Percentiles rank a stretch among this genome's conserved stretches.
Evolutionary conservation across 2,797 vertebrate species (phyloP).

Genomic region (Ciconia nigra): DNA sequence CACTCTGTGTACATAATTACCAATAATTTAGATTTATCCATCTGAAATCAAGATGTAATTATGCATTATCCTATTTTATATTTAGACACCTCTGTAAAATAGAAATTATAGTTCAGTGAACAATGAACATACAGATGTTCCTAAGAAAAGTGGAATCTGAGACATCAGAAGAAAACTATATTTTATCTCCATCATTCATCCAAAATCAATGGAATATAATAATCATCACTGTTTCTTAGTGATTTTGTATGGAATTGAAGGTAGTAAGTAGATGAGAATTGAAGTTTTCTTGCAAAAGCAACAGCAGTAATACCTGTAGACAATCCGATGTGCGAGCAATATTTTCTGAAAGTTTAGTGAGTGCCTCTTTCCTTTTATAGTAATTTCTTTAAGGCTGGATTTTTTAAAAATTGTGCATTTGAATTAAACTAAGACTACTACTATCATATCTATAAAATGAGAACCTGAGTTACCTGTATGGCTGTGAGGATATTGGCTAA

Average conservation of each 20-base stretch:
- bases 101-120: not conserved
- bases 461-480: slow-evolving; percentile 83
- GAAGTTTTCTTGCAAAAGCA: not conserved
- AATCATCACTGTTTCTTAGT: not conserved
- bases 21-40: not conserved
- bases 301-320: not conserved
- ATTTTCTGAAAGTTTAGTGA: not conserved
- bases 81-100: not conserved
- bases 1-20: not conserved
- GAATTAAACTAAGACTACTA: not conserved
- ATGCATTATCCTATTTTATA: not conserved
- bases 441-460: not conserved
- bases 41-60: not conserved
- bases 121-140: not conserved
- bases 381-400: not conserved
- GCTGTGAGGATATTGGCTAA: slow-evolving; percentile 93
- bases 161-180: not conserved
- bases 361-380: not conserved
- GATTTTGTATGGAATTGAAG: not conserved
- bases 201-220: not conserved
- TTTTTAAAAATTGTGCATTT: not conserved
- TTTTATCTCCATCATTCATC: not conserved
- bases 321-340: not conserved
- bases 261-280: not conserved
- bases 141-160: not conserved